A percentile compares a stretch with the other conserved stretches of the same genome.
phyloP scores from a whole-genome alignment of 2,797 vertebrate genomes.

The Bucorvus abyssinicus region DNA sequence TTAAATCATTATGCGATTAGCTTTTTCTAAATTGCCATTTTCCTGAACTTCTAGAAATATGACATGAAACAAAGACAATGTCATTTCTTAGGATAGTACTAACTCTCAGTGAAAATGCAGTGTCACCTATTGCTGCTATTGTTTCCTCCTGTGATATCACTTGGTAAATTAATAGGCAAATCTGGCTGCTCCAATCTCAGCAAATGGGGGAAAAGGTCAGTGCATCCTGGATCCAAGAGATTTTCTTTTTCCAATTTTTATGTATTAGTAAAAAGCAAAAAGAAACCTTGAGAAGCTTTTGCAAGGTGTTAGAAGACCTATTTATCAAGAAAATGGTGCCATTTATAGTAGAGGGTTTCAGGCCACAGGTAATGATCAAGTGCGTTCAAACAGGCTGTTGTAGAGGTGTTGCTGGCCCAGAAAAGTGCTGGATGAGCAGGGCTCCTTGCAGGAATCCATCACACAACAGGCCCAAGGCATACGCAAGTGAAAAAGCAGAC shows the following conservation, averaged over 20 bases:
- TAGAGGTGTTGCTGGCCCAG: background rate
- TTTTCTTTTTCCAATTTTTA: background rate
- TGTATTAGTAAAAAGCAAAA: background rate
- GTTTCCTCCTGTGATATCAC: background rate
- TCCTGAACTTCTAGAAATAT: background rate
- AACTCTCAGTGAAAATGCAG: background rate
- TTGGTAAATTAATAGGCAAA: background rate
- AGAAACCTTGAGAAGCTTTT: background rate
- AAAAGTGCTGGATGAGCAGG: background rate
- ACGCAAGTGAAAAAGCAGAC: background rate
- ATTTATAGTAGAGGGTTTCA: background rate
- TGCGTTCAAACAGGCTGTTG: background rate
- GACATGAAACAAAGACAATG: background rate
- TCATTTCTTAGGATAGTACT: background rate
- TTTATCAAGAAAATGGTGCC: background rate
- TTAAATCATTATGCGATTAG: accelerated
- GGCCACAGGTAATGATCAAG: background rate
- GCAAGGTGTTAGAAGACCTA: accelerated
- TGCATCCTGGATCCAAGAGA: background rate
- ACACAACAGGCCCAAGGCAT: background rate
- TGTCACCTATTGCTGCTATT: background rate
- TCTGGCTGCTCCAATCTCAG: background rate
- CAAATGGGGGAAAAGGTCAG: background rate
- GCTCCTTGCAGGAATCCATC: background rate
- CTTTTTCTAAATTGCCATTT: background rate